Evolutionary conservation across 1,140 invertebrate species (phyloP).

Genomic region (Lordiphosa clarofinis): DNA sequence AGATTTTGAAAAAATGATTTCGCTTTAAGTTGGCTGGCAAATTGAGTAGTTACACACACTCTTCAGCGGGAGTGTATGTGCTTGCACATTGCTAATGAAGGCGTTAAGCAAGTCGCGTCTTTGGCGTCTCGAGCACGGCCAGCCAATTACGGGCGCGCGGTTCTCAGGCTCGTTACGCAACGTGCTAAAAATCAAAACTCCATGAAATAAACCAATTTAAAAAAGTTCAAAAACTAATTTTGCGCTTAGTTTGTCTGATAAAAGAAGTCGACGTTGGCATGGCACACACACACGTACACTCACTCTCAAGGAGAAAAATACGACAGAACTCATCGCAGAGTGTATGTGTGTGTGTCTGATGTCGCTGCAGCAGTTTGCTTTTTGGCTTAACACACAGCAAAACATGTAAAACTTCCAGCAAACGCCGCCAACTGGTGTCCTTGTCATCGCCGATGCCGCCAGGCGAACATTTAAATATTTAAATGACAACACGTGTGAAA

Average conservation of each 20-base stretch:
- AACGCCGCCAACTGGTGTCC: slow-evolving; percentile 15
- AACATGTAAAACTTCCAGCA: slow-evolving; percentile 64
- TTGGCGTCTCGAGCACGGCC: slow-evolving; percentile 40
- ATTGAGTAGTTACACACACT: slow-evolving; percentile 63
- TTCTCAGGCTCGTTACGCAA: slow-evolving; percentile 73
- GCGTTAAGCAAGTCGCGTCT: slow-evolving; percentile 54
- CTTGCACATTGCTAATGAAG: slow-evolving; percentile 54
- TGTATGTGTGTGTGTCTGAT: slow-evolving; percentile 18
- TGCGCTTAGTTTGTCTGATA: slow-evolving; percentile 78
- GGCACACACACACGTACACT: slow-evolving; percentile 23
- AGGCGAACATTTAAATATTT: slow-evolving; percentile 71
- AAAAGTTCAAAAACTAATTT: slow-evolving; percentile 79
- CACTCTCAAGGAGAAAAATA: slow-evolving; percentile 17
- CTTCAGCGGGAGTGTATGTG: slow-evolving; percentile 3
- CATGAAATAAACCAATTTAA: slow-evolving; percentile 79
- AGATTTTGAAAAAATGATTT: slow-evolving; percentile 66
- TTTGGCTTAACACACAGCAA: slow-evolving; percentile 66
- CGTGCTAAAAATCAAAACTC: slow-evolving; percentile 79
- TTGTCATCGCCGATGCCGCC: slow-evolving; percentile 61
- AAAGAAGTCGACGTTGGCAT: slow-evolving; percentile 58
- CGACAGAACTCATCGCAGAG: slow-evolving; percentile 32
- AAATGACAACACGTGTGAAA: slow-evolving; percentile 74
- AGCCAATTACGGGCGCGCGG: slow-evolving; percentile 64
- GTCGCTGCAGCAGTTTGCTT: slow-evolving; percentile 66
- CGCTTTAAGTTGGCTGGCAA: slow-evolving; percentile 62